A percentile compares a stretch with the other conserved stretches of the same genome.
Evolutionary conservation across 2,888 invertebrate species (phyloP).

Genomic region (Nematopogon swammerdamellus): DNA sequence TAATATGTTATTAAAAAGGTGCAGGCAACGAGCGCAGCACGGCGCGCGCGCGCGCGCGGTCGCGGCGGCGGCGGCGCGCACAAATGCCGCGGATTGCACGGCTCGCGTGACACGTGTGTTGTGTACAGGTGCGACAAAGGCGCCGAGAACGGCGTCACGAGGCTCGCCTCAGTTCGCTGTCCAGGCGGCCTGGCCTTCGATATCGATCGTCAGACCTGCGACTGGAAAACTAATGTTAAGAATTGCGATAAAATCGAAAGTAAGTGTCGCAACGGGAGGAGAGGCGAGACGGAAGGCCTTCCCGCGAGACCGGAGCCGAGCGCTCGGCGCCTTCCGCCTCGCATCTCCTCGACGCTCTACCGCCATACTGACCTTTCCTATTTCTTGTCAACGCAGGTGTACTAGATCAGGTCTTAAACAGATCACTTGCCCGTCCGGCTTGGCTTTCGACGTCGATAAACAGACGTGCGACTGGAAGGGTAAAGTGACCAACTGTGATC

Average conservation of each 20-base stretch:
- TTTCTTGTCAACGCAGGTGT: constrained; percentile 73
- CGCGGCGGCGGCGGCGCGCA: too few species aligned
- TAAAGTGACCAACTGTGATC: constrained; percentile 95
- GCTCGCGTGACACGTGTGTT: not conserved
- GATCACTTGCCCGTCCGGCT: constrained; percentile 95
- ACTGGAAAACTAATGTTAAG: constrained; percentile 95
- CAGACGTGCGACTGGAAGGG: constrained; percentile 99
- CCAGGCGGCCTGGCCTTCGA: constrained; percentile 91
- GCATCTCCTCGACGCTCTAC: constrained; percentile 43
- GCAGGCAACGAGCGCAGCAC: too few species aligned
- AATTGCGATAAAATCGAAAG: constrained; percentile 92
- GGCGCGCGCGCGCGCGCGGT: too few species aligned
- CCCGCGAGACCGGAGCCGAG: not conserved
- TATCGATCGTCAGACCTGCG: constrained; percentile 92
- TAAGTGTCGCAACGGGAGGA: constrained; percentile 63
- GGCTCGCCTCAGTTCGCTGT: constrained; percentile 86
- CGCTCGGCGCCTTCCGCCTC: constrained; percentile 26
- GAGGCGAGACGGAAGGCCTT: constrained; percentile 36
- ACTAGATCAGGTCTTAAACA: constrained; percentile 94
- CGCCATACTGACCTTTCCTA: constrained; percentile 49
- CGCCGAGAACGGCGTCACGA: constrained; percentile 79
- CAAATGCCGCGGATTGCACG: too few species aligned
- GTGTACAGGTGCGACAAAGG: constrained; percentile 87
- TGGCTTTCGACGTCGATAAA: constrained; percentile 96
- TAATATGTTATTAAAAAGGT: too few species aligned